Percentiles rank a stretch among this genome's conserved stretches.
phyloP scores from a whole-genome alignment of 2,113 vertebrate species.

The Egretta garzetta region DNA sequence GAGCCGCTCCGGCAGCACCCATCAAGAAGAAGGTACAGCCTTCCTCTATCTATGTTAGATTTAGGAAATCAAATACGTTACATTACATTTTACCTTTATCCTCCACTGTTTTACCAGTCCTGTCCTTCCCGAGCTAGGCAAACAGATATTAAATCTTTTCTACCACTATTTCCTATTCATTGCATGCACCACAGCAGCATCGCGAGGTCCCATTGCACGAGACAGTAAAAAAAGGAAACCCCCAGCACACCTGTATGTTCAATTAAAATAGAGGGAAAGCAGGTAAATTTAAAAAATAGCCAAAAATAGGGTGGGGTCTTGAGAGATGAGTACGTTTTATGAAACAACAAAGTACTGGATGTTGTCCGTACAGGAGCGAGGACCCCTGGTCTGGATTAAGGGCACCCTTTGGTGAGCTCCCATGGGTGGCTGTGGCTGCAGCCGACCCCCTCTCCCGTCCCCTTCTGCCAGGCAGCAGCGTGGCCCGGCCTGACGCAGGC shows the following conservation, averaged over 20 bases:
- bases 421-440: not conserved
- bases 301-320: too few relatives aligned
- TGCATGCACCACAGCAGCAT: not conserved
- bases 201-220: not conserved
- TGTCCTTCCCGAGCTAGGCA: not conserved
- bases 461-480: not conserved
- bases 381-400: too few relatives aligned
- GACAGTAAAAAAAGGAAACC: not conserved
- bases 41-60: not conserved
- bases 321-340: not conserved
- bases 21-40: not conserved
- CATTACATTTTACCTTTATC: not conserved
- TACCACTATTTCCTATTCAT: not conserved
- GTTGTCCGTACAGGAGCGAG: too few relatives aligned
- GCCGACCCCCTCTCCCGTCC: not conserved
- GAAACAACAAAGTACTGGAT: accelerated
- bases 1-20: not conserved
- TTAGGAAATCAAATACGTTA: not conserved
- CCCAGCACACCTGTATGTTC: accelerated
- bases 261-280: not conserved
- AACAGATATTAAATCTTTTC: not conserved
- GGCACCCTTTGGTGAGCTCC: accelerated
- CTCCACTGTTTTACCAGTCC: not conserved
- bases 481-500: accelerated
- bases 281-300: not conserved